phyloP scores from a whole-genome alignment of 2,888 invertebrate genomes.

The Microctonus hyperodae region DNA sequence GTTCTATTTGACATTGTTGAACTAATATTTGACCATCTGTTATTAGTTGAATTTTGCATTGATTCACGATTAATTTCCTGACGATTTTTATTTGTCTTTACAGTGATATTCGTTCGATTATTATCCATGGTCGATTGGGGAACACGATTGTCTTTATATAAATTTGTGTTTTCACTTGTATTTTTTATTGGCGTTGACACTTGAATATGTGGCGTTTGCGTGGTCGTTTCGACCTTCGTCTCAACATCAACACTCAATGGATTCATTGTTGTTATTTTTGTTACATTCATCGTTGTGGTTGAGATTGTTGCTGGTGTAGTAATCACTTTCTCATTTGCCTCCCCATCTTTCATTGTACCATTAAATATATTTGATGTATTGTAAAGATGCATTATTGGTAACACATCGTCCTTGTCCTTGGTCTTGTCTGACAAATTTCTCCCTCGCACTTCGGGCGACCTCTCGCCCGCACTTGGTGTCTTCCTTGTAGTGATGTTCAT shows the following conservation, averaged over 20 bases:
- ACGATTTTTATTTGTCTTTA: slow-evolving; percentile 40
- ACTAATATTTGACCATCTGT: slow-evolving; percentile 31
- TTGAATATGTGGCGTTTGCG: background rate
- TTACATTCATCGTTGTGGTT: slow-evolving; percentile 49
- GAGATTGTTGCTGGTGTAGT: slow-evolving; percentile 55
- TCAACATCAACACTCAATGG: background rate
- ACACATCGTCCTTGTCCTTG: slow-evolving; percentile 56
- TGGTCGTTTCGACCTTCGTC: slow-evolving; percentile 20
- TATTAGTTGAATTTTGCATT: slow-evolving; percentile 23
- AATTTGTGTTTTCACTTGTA: slow-evolving; percentile 47
- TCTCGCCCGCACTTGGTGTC: slow-evolving; percentile 38
- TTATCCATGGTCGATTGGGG: slow-evolving; percentile 47
- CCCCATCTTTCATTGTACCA: slow-evolving; percentile 41
- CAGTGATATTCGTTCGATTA: slow-evolving; percentile 1
- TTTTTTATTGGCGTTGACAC: slow-evolving; percentile 12
- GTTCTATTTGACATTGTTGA: slow-evolving; percentile 40
- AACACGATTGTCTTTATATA: slow-evolving; percentile 50
- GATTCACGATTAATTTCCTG: slow-evolving; percentile 42
- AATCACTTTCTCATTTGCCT: slow-evolving; percentile 46
- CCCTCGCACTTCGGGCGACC: slow-evolving; percentile 56
- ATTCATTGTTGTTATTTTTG: slow-evolving; percentile 55
- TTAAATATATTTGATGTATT: slow-evolving; percentile 60
- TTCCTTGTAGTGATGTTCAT: slow-evolving; percentile 29
- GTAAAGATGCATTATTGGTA: slow-evolving; percentile 61
- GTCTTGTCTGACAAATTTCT: slow-evolving; percentile 54